phyloP scores from a whole-genome alignment of 2,113 vertebrate genomes.

The Zeus faber region DNA sequence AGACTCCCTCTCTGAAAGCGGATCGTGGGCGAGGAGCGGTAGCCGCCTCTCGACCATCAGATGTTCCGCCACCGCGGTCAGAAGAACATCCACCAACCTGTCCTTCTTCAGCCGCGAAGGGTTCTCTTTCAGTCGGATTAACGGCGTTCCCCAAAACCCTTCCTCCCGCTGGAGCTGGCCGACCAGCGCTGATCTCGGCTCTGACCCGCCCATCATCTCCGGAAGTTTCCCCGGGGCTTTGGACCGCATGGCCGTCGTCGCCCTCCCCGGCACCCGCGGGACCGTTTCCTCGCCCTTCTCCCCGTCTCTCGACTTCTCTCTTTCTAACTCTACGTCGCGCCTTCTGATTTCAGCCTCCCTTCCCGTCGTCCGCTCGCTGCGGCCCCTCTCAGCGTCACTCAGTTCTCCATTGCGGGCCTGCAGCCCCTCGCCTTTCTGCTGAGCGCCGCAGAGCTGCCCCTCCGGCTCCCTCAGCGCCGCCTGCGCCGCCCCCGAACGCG shows the following conservation, averaged over 20 bases:
- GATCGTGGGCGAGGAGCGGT: conserved; percentile 26
- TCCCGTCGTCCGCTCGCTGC: conserved; percentile 11
- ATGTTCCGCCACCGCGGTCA: conserved; percentile 19
- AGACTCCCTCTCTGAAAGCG: conserved; percentile 18
- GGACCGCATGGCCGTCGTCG: conserved; percentile 37
- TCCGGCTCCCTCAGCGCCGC: conserved; percentile 42
- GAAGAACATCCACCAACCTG: conserved; percentile 9
- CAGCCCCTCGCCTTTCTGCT: conserved; percentile 34
- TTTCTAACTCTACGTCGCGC: conserved; percentile 22
- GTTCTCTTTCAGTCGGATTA: conserved; percentile 25
- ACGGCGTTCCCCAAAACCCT: conserved; percentile 47
- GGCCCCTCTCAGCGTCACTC: conserved; percentile 16
- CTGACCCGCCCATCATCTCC: conserved; percentile 40
- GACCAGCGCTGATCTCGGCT: conserved; percentile 10
- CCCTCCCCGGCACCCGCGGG: conserved; percentile 39
- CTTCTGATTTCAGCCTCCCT: conserved; percentile 27
- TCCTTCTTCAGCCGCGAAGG: conserved; percentile 4
- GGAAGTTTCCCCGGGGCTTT: conserved; percentile 43
- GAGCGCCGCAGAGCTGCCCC: conserved; percentile 29
- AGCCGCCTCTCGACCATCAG: conserved; percentile 48
- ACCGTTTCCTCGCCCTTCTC: conserved; percentile 31
- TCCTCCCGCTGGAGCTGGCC: conserved; percentile 50
- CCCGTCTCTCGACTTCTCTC: conserved; percentile 3
- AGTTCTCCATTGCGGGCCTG: conserved; percentile 30
- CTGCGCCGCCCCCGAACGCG: conserved; percentile 37